Conservation (phyloP, 2,113 vertebrate genomes). For the Orthonyx spaldingii region DNA sequence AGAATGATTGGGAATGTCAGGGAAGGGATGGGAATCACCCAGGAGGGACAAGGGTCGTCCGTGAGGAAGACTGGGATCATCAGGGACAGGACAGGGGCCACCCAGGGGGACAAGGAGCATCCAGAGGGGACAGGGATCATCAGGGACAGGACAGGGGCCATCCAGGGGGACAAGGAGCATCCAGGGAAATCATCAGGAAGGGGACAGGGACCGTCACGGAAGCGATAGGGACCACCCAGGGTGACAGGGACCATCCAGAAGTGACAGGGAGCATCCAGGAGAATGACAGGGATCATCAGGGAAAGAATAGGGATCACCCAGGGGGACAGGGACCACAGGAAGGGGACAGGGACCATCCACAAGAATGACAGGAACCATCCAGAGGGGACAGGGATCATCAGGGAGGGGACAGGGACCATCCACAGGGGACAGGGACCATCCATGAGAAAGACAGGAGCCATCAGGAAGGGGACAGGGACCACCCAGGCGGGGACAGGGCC, state of each 20-base stretch:
- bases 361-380: neutral
- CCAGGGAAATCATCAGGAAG: too few species aligned
- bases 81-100: neutral
- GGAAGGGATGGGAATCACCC: neutral
- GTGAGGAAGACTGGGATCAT: too few species aligned
- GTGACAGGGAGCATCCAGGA: too few species aligned
- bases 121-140: neutral
- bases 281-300: too few species aligned
- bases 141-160: neutral
- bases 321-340: too few species aligned
- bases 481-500: too few species aligned
- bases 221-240: too few species aligned
- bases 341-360: neutral
- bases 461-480: too few species aligned
- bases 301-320: neutral
- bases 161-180: neutral
- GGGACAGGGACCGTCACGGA: neutral
- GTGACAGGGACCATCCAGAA: too few species aligned
- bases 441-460: too few species aligned
- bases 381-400: neutral
- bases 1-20: neutral
- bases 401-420: neutral
- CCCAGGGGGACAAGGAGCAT: too few species aligned
- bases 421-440: neutral
- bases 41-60: too few species aligned